Evolutionary conservation across 2,113 vertebrate species (phyloP), one percentile per base, ranked within the genome.

Genomic region (Perca flavescens): DNA sequence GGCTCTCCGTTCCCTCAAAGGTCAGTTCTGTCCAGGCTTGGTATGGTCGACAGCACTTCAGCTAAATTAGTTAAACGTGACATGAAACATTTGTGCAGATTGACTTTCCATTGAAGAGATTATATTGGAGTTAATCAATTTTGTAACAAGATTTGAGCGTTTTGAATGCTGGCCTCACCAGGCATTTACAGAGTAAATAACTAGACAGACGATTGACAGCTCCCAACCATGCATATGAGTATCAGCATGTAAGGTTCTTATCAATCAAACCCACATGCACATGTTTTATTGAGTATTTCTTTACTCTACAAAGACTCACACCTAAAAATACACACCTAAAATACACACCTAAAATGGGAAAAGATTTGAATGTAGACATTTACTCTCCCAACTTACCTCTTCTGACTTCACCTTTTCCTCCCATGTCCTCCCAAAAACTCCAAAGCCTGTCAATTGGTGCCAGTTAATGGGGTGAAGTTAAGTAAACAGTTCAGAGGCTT

Each of bases 391-490:
- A 57, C 54, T 68, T 54, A 69, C 47, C 63, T 76, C 73, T 67
- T 16, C 49, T 80, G 68, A 83, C 68, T 57, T 66, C 36, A 63
- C 43, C 15, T n/a, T 71, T 22, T 60, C 43, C 22, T 75, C 54
- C 74, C 25, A 43, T 71, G 64, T 64, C 58, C 50, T 61, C 11
- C 63, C 16, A 49, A 28, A 60, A 21, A 34, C 84, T 61, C 77
- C 66, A 74, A 56, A 85, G 28, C 53, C 36, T 85, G 75, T 82
- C 77, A 81, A 61, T 86, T 36, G 56, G 21, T 80, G 63, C 77
- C 81, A 86, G 47, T 54, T 82, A 88, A 87, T 80, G 73, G 63
- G 47, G 74, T 61, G 74, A 84, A 82, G 80, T 78, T 76, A 66
- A 77, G 84, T 77, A 88, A 88, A 86, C 77, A 79, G 57, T 58